These are phyloP conservation scores for Nomada lathburiana DNA, from an alignment of 2,888 invertebrate species.

Conservation along the genomic window DNA sequence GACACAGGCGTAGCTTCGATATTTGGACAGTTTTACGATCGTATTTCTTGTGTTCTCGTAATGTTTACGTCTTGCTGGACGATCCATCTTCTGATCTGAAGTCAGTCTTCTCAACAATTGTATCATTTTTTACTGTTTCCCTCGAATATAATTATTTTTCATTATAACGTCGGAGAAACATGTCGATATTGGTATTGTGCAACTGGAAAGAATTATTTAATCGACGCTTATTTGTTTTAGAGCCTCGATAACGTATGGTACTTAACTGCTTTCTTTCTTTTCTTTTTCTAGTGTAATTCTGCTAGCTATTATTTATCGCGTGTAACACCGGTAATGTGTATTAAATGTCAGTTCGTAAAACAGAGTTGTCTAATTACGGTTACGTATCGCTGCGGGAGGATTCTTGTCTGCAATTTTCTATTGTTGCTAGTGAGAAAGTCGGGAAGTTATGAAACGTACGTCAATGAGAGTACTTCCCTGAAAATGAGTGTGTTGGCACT, in stretches of 20 bases:
- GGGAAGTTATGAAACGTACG: background rate
- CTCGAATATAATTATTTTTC: background rate
- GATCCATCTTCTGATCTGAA: background rate
- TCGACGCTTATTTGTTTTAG: background rate
- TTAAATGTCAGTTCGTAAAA: background rate
- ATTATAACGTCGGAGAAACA: background rate
- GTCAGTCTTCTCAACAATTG: background rate
- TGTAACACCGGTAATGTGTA: background rate
- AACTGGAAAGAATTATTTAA: background rate
- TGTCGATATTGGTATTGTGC: background rate
- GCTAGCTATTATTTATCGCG: background rate
- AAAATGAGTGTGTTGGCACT: background rate
- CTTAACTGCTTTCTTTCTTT: background rate
- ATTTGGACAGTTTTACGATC: slow-evolving; percentile 16
- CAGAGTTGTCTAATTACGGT: background rate
- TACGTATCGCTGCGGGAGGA: background rate
- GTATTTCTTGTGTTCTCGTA: background rate
- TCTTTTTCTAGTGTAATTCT: background rate
- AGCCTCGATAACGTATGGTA: no score
- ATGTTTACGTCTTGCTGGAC: slow-evolving; percentile 14
- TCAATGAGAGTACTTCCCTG: background rate
- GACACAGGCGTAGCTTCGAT: slow-evolving; percentile 50
- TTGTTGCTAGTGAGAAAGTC: background rate
- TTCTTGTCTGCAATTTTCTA: background rate
- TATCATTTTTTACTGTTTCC: background rate